These are phyloP conservation scores for Cliona cf. orientalis DNA, from an alignment of 37 sponge, comb jelly and placozoan genomes.

Conservation along the genomic window DNA sequence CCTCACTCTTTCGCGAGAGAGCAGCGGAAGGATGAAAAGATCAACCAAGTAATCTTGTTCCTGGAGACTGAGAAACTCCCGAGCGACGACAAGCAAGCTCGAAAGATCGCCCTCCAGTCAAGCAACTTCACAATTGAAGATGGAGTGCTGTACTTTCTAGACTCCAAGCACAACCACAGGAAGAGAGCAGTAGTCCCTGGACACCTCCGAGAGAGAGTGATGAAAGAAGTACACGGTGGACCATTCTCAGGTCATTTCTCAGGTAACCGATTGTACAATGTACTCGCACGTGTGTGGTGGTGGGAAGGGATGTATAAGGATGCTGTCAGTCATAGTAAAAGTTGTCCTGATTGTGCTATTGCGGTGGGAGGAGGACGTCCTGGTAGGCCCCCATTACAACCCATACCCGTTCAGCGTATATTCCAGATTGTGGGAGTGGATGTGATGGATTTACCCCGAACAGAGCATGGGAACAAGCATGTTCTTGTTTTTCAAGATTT, in stretches of 20 bases:
- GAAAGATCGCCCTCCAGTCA: slow-evolving; percentile 26
- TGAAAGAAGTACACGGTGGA: slow-evolving; percentile 58
- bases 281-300: slow-evolving; percentile 34
- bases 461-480: too few species aligned
- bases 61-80: slow-evolving; percentile 46
- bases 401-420: slow-evolving; percentile 60
- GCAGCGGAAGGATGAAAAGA: slow-evolving; percentile 55
- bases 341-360: slow-evolving; percentile 67
- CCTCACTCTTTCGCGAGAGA: slow-evolving; percentile 8
- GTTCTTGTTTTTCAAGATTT: too few species aligned
- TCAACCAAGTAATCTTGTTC: slow-evolving; percentile 34
- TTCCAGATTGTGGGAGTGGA: too few species aligned
- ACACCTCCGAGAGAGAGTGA: slow-evolving; percentile 25
- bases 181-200: slow-evolving; percentile 63
- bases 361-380: slow-evolving; percentile 3
- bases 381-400: slow-evolving; percentile 50
- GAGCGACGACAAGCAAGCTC: slow-evolving; percentile 3
- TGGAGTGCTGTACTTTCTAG: slow-evolving; percentile 50
- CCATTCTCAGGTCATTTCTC: slow-evolving; percentile 65
- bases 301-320: slow-evolving; percentile 72
- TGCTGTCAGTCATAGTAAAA: slow-evolving; percentile 1
- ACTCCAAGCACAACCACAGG: slow-evolving; percentile 22
- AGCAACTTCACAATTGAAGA: slow-evolving; percentile 31
- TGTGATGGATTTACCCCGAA: too few species aligned
- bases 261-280: slow-evolving; percentile 32